A percentile compares a stretch with the other conserved stretches of the same genome.
Conservation (phyloP, 2,888 invertebrate genomes). For the Holacanthella duospinosa region DNA sequence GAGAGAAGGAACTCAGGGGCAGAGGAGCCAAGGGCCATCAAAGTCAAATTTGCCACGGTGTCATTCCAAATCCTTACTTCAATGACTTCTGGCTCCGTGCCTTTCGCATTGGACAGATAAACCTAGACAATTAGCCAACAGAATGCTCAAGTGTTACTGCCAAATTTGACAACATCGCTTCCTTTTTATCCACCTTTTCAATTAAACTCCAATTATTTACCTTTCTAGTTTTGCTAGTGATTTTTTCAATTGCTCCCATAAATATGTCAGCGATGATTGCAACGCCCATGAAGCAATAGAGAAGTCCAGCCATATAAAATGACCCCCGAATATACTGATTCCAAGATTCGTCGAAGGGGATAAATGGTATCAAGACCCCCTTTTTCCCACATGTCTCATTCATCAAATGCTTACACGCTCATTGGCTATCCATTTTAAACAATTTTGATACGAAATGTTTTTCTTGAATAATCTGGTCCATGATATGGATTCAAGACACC, state of each 20-base stretch:
- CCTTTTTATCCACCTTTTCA: background rate
- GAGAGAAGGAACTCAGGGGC: constrained; percentile 50
- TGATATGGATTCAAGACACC: no score
- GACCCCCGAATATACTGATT: constrained; percentile 41
- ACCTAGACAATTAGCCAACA: constrained; percentile 14
- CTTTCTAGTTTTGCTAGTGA: constrained; percentile 47
- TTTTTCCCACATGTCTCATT: background rate
- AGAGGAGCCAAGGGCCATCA: constrained; percentile 50
- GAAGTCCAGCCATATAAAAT: constrained; percentile 45
- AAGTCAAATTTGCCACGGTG: constrained; percentile 50
- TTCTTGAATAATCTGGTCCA: no score
- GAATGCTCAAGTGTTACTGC: constrained; percentile 44
- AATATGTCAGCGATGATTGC: constrained; percentile 52
- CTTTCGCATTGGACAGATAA: constrained; percentile 31
- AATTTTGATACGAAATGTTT: background rate
- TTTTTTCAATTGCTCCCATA: constrained; percentile 50
- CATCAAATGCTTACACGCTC: background rate
- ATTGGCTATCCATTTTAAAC: background rate
- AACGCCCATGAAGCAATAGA: constrained; percentile 50
- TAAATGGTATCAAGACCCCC: constrained; percentile 44
- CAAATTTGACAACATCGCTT: constrained; percentile 48
- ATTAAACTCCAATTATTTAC: no score
- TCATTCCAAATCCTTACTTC: constrained; percentile 46
- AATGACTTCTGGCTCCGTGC: constrained; percentile 44
- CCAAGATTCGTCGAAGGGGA: constrained; percentile 46